Conservation (phyloP, 2,113 vertebrate species). For the Apteryx mantelli region DNA sequence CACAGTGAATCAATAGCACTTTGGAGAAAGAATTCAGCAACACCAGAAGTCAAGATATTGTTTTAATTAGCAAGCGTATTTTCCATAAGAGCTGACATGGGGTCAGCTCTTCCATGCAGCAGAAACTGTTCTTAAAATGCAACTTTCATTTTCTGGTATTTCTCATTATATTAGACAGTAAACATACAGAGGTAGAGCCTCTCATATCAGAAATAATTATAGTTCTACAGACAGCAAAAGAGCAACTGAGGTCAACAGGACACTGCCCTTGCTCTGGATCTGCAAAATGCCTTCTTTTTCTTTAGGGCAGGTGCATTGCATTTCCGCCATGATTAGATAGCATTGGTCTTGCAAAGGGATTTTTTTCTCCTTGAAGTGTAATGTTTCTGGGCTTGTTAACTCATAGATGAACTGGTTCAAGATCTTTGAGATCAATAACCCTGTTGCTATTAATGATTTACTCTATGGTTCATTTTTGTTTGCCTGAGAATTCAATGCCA, state of each 20-base stretch:
- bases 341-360: background rate
- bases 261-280: background rate
- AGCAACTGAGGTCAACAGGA: background rate
- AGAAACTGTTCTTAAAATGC: background rate
- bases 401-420: background rate
- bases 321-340: background rate
- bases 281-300: background rate
- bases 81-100: background rate
- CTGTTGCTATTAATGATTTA: background rate
- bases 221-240: background rate
- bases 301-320: background rate
- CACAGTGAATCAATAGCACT: background rate
- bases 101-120: background rate
- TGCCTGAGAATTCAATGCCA: background rate
- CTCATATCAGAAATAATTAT: background rate
- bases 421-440: background rate
- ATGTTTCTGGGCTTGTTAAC: background rate
- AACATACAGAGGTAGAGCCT: background rate
- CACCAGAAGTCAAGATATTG: background rate
- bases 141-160: background rate
- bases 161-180: background rate
- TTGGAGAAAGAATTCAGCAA: background rate
- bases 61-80: background rate
- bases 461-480: background rate
- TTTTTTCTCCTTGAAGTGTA: background rate